Base-by-base conservation (phyloP, 2,888 invertebrate species). In the Platycheirus albimanus region DNA sequence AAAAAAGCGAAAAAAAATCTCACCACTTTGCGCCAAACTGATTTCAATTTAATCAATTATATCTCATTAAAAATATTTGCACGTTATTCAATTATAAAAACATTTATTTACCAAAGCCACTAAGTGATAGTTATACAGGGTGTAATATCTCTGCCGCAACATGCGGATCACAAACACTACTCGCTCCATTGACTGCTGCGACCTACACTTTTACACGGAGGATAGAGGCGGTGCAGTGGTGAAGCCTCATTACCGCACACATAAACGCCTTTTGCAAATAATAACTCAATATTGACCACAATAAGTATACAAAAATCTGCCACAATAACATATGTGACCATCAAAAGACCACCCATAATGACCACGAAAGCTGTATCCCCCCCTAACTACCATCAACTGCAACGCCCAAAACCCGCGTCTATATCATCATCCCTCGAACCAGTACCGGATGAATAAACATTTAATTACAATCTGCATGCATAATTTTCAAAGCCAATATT, bases 401-500 rank as follows among this genome's bases (percentile, higher is more conserved):
- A 24, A 24, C 24, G 3, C 6, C 24, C 24, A 10, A 36, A 36
- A 36, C 1, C 19, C 58, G 19, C n/a, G n/a, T n/a, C n/a, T 10
- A 2, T 51, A 41, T 45, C 61, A 45, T 45, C 43, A 61, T 58
- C 56, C 70, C 24, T 49, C 51, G n/a, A n/a, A n/a, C n/a, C n/a
- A n/a, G n/a, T n/a, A 24, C 49, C 71, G 71, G 71, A 76, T 67
- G 64, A 77, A 83, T 78, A 83, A 83, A 78, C 83, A 83, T 78
- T 83, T 83, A 83, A 83, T 83, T 83, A 83, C 83, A 83, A 69
- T 74, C 69, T 78, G 72, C 63, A 83, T 77, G 77, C 77, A 83
- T 83, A 83, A 83, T 83, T 83, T 83, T 74, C 83, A 78, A 83
- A 83, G 77, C 72, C 83, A 83, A 83, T 61, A 61, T 83, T 83